Evolutionary conservation across 2,113 vertebrate species (phyloP).

Genomic region (Perccottus glenii): DNA sequence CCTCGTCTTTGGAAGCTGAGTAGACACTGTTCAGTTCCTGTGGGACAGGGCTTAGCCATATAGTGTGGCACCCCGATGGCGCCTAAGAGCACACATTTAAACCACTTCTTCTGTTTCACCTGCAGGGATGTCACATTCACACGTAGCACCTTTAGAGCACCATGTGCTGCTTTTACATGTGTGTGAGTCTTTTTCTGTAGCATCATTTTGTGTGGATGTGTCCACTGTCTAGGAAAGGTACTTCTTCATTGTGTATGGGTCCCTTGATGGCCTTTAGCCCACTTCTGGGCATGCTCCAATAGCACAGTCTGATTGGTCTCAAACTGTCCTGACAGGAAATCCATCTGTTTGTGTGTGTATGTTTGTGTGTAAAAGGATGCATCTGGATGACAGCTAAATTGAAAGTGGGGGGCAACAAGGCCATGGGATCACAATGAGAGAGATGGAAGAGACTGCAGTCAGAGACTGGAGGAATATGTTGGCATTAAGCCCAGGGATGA

Average conservation of each 20-base stretch:
- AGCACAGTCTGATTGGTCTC: conserved; percentile 73
- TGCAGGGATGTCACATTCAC: conserved; percentile 10
- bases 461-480: conserved; percentile 46
- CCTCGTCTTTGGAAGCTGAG: conserved; percentile 63
- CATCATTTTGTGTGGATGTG: conserved; percentile 16
- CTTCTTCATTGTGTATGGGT: conserved; percentile 47
- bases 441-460: conserved; percentile 54
- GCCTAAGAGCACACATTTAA: conserved; percentile 40
- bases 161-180: conserved; percentile 16
- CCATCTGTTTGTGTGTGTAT: conserved; percentile 54
- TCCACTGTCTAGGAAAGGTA: conserved; percentile 24
- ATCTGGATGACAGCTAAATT: conserved; percentile 77
- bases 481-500: conserved; percentile 68
- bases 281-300: conserved; percentile 70
- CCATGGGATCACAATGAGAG: conserved; percentile 74
- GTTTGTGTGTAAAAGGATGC: conserved; percentile 42
- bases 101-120: conserved; percentile 9
- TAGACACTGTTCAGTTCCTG: conserved; percentile 50
- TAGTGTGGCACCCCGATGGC: conserved; percentile 63
- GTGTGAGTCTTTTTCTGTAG: background rate
- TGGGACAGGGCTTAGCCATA: conserved; percentile 46
- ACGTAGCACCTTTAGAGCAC: background rate
- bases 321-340: conserved; percentile 77
- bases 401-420: conserved; percentile 71
- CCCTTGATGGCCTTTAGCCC: conserved; percentile 69